Evolutionary conservation across 1,140 invertebrate genomes (phyloP).

Genomic region (Bombus sibiricus): DNA sequence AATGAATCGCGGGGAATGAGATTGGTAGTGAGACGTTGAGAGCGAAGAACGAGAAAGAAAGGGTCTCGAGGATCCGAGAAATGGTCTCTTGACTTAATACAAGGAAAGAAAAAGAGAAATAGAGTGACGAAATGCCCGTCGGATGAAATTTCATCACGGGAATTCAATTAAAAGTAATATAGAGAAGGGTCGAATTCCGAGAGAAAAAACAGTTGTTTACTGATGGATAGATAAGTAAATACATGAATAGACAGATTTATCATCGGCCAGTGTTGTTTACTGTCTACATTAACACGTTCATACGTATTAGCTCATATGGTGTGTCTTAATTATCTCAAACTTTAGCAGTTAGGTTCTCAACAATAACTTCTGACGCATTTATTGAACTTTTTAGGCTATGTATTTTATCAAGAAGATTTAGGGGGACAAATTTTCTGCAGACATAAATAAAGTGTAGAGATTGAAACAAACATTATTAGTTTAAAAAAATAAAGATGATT

Average conservation of each 20-base stretch:
- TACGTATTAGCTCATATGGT: not conserved
- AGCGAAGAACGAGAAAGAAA: not conserved
- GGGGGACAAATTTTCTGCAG: too few relatives aligned
- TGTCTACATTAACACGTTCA: conserved; percentile 35
- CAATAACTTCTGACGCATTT: not conserved
- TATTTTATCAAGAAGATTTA: not conserved
- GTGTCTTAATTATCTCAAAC: not conserved
- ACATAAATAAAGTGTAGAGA: too few relatives aligned
- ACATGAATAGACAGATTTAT: conserved; percentile 56
- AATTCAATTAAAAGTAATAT: conserved; percentile 81
- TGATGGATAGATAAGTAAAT: conserved; percentile 60
- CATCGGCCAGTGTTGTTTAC: conserved; percentile 31
- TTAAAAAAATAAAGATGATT: not conserved
- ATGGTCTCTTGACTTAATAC: conserved; percentile 70
- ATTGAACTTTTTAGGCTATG: not conserved
- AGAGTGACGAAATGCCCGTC: conserved; percentile 36
- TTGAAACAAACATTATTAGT: not conserved
- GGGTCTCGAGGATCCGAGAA: conserved; percentile 39
- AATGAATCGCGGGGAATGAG: not conserved
- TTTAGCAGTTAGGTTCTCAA: not conserved
- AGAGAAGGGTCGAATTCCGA: conserved; percentile 54
- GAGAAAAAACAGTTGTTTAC: conserved; percentile 52
- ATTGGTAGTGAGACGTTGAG: not conserved
- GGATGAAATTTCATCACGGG: conserved; percentile 79
- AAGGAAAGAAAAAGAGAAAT: conserved; percentile 13